Percentiles rank a stretch among this genome's conserved stretches.
Evolutionary conservation across 2,888 invertebrate species (phyloP).

Genomic region (Heliothis peltigera): DNA sequence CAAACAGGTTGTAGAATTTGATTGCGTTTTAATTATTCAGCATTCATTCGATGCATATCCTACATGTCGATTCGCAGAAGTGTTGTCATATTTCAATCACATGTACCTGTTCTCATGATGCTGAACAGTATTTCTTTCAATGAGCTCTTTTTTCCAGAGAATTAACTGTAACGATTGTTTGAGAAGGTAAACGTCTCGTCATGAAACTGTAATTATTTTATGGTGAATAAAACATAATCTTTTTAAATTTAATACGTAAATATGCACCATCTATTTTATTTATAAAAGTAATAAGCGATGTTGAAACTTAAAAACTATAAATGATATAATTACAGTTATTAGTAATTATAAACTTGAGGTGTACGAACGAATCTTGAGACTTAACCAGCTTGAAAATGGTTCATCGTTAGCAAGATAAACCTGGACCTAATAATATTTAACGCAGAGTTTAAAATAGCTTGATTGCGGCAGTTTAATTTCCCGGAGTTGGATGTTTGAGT

Average conservation of each 20-base stretch:
- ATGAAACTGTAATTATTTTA: conserved; percentile 14
- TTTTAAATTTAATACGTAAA: conserved; percentile 44
- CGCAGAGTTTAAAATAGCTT: conserved; percentile 71
- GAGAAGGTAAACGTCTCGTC: conserved; percentile 6
- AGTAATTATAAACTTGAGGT: conserved; percentile 80
- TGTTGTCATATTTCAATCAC: no score
- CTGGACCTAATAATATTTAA: conserved; percentile 60
- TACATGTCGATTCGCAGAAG: conserved; percentile 58
- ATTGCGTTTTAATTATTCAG: conserved; percentile 84
- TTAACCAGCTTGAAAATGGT: conserved; percentile 75
- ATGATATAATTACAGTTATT: conserved; percentile 79
- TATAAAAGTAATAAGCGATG: conserved; percentile 62
- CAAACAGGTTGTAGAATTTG: conserved; percentile 76
- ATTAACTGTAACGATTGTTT: conserved; percentile 5
- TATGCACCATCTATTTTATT: conserved; percentile 58
- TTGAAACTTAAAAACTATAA: conserved; percentile 68
- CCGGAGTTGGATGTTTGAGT: conserved; percentile 59
- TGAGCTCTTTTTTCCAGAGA: conserved; percentile 1
- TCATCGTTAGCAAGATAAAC: conserved; percentile 63
- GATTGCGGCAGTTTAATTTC: conserved; percentile 67
- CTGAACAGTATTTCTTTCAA: conserved; percentile 10
- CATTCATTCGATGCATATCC: conserved; percentile 73
- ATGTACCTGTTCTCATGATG: no score
- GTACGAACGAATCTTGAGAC: conserved; percentile 77
- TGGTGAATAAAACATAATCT: conserved; percentile 10